phyloP scores from a whole-genome alignment of 2,888 invertebrate genomes.

The Siphlonurus alternatus region DNA sequence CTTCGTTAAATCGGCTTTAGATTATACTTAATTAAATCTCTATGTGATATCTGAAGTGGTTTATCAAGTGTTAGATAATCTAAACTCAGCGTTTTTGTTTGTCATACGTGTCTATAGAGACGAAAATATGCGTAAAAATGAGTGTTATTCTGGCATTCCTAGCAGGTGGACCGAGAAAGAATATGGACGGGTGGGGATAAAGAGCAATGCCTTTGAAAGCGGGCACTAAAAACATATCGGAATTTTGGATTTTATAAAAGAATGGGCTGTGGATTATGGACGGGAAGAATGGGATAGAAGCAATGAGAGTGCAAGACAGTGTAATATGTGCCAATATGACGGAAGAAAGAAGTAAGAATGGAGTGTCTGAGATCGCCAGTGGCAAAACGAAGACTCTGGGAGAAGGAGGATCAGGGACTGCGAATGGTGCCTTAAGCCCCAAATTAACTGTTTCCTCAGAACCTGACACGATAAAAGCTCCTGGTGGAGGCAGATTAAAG shows the following conservation, averaged over 20 bases:
- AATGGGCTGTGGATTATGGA: slow-evolving; percentile 2
- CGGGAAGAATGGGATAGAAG: slow-evolving; percentile 15
- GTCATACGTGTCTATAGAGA: not conserved
- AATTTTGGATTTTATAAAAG: not conserved
- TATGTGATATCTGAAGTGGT: slow-evolving; percentile 2
- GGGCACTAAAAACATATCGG: not conserved
- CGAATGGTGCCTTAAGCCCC: slow-evolving; percentile 14
- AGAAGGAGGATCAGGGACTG: slow-evolving; percentile 9
- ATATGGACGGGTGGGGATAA: slow-evolving; percentile 16
- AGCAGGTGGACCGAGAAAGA: slow-evolving; percentile 18
- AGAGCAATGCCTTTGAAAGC: not conserved
- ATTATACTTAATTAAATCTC: slow-evolving; percentile 9
- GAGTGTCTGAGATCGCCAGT: slow-evolving; percentile 16
- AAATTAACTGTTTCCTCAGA: slow-evolving; percentile 13
- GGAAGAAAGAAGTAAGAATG: slow-evolving; percentile 21
- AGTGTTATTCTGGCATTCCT: slow-evolving; percentile 10
- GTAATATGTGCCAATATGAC: slow-evolving; percentile 21
- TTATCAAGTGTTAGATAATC: slow-evolving; percentile 9
- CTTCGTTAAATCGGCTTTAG: slow-evolving; percentile 14
- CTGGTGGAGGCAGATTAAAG: slow-evolving; percentile 54
- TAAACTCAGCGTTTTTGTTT: not conserved
- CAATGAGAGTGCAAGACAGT: slow-evolving; percentile 21
- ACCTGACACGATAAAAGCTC: slow-evolving; percentile 14
- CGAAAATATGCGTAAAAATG: slow-evolving; percentile 6
- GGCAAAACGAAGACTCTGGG: slow-evolving; percentile 15